Conservation (phyloP, 2,797 vertebrate genomes). For the Cynopterus sphinx region DNA sequence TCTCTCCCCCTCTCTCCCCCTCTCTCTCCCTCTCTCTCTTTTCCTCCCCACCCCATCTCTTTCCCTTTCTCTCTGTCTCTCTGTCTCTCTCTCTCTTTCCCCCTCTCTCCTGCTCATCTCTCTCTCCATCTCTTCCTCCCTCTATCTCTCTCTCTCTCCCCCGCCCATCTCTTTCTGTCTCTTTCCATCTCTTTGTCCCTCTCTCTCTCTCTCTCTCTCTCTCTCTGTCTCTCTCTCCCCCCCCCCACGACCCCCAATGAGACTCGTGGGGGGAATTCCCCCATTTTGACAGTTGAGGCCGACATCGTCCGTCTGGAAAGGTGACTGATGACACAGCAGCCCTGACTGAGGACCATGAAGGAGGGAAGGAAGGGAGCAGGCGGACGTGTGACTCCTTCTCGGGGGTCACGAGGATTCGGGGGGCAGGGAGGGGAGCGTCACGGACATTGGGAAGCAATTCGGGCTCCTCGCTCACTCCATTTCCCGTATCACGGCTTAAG, state of each 20-base stretch:
- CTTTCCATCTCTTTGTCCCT: not conserved
- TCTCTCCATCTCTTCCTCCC: not conserved
- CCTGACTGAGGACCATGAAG: rapidly evolving
- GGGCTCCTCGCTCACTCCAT: not conserved
- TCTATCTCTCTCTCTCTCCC: too few species aligned
- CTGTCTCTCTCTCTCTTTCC: not conserved
- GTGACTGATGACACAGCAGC: not conserved
- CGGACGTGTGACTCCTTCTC: not conserved
- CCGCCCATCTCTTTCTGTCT: not conserved
- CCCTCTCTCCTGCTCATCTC: too few species aligned
- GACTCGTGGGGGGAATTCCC: not conserved
- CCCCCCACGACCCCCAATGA: too few species aligned
- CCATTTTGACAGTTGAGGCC: not conserved
- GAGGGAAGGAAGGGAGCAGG: not conserved
- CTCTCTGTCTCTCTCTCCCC: too few species aligned
- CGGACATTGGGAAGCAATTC: not conserved
- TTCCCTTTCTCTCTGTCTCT: too few species aligned
- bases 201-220: not conserved
- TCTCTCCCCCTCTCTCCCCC: not conserved
- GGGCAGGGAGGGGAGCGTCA: rapidly evolving
- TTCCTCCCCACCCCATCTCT: too few species aligned
- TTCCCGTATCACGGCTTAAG: not conserved
- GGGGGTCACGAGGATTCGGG: too few species aligned
- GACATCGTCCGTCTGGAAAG: not conserved
- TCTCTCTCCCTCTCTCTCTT: not conserved